phyloP scores from a whole-genome alignment of 2,113 vertebrate genomes.

The Cisticola juncidis region DNA sequence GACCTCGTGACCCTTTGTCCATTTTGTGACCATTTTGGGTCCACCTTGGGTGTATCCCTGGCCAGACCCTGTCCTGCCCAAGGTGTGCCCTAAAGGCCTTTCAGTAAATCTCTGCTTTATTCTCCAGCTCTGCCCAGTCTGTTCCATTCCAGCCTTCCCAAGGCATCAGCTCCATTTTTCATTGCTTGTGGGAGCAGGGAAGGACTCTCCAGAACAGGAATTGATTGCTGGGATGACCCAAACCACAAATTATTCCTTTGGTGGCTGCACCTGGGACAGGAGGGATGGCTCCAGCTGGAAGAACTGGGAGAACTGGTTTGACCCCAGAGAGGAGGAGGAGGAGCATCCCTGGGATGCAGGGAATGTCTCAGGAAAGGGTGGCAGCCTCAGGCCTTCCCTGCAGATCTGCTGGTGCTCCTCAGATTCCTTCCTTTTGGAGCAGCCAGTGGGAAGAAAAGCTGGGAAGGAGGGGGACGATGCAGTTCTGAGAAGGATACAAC shows the following conservation, averaged over 20 bases:
- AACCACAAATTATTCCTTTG: background rate
- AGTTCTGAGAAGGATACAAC: background rate
- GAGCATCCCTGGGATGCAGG: rapidly evolving
- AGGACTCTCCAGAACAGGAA: background rate
- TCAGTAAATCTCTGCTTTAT: background rate
- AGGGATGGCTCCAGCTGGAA: background rate
- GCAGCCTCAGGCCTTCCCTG: background rate
- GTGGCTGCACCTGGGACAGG: rapidly evolving
- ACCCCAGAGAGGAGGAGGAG: background rate
- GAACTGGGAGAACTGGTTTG: background rate
- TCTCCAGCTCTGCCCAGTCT: background rate
- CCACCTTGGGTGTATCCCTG: background rate
- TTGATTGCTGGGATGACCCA: background rate
- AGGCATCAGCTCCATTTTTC: background rate
- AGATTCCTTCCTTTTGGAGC: background rate
- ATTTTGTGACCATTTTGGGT: too few relatives aligned
- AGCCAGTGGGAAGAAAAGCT: background rate
- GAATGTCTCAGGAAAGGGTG: rapidly evolving
- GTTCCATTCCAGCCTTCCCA: background rate
- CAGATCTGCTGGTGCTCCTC: background rate
- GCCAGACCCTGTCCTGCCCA: background rate
- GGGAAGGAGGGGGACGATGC: background rate
- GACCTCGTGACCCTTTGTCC: too few relatives aligned
- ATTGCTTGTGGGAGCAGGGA: background rate
- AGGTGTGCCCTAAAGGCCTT: background rate